These are phyloP conservation scores for Pogonomyrmex barbatus DNA, from an alignment of 1,140 invertebrate species.

Conservation along the genomic window DNA sequence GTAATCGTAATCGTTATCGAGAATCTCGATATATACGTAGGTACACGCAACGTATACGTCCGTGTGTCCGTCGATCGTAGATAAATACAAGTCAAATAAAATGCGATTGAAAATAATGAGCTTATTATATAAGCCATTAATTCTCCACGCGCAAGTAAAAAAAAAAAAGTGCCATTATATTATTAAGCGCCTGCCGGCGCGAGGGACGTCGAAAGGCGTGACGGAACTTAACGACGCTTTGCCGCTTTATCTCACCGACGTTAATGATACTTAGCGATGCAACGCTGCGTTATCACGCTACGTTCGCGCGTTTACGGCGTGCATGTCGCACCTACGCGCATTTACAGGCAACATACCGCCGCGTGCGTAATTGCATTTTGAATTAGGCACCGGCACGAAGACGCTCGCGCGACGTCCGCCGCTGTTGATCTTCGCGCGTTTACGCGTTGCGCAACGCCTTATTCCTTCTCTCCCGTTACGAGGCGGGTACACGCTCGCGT, in stretches of 20 bases:
- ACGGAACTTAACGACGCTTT: constrained; percentile 27
- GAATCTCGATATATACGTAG: constrained; percentile 4
- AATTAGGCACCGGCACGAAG: not conserved
- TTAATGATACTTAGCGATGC: constrained; percentile 16
- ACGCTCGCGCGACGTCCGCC: not conserved
- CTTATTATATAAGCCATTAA: constrained; percentile 40
- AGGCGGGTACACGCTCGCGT: not conserved
- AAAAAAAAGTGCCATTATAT: constrained; percentile 29
- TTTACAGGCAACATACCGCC: not conserved
- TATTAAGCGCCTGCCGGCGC: not conserved
- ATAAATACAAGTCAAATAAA: constrained; percentile 38
- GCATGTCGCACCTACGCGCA: not conserved
- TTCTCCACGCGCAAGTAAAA: constrained; percentile 38
- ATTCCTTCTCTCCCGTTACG: not conserved
- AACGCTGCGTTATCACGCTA: not conserved
- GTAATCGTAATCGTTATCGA: constrained; percentile 47
- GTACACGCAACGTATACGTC: not conserved
- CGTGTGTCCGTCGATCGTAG: no score
- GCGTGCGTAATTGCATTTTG: not conserved
- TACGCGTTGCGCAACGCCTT: constrained; percentile 24
- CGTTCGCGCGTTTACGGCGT: not conserved
- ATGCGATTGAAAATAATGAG: constrained; percentile 18
- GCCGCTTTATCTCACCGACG: not conserved
- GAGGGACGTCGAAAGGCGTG: not conserved
- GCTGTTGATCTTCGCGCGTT: not conserved